Percentiles rank a stretch among this genome's conserved stretches.
These are phyloP conservation scores for Trachymyrmex cornetzi DNA, from an alignment of 1,140 invertebrate species.

Conservation along the genomic window DNA sequence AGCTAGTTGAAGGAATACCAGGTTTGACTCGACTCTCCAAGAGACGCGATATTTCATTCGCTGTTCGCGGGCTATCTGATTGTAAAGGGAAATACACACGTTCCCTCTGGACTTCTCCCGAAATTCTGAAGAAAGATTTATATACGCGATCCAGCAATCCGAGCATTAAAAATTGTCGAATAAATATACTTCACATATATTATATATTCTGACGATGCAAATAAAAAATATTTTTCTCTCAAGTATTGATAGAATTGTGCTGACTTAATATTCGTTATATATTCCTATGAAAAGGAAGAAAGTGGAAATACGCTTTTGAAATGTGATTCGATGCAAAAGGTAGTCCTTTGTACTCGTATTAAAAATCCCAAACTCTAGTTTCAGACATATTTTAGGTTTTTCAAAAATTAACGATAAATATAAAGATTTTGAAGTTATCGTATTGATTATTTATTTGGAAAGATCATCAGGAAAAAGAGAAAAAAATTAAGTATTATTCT, in stretches of 20 bases:
- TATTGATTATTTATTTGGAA: too few species aligned
- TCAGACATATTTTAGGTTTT: too few species aligned
- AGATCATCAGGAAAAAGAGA: too few species aligned
- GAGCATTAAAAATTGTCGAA: background rate
- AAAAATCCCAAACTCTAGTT: too few species aligned
- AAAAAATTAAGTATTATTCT: too few species aligned
- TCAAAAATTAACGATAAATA: too few species aligned
- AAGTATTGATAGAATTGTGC: background rate
- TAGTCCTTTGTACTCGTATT: too few species aligned
- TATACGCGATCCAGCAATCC: conserved; percentile 4
- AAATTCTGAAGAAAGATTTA: conserved; percentile 29
- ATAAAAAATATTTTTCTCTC: background rate
- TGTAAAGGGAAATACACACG: conserved; percentile 24
- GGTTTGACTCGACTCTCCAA: conserved; percentile 47
- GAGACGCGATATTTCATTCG: conserved; percentile 43
- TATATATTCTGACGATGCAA: background rate
- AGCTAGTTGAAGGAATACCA: conserved; percentile 19
- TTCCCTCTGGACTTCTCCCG: background rate
- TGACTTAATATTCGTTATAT: background rate
- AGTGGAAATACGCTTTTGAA: too few species aligned
- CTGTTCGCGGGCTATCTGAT: conserved; percentile 46
- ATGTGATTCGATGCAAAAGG: too few species aligned
- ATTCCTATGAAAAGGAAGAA: background rate
- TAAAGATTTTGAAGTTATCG: too few species aligned
- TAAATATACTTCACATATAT: background rate